Evolutionary conservation across 1,140 invertebrate genomes (phyloP).

Genomic region (Orussus abietinus): DNA sequence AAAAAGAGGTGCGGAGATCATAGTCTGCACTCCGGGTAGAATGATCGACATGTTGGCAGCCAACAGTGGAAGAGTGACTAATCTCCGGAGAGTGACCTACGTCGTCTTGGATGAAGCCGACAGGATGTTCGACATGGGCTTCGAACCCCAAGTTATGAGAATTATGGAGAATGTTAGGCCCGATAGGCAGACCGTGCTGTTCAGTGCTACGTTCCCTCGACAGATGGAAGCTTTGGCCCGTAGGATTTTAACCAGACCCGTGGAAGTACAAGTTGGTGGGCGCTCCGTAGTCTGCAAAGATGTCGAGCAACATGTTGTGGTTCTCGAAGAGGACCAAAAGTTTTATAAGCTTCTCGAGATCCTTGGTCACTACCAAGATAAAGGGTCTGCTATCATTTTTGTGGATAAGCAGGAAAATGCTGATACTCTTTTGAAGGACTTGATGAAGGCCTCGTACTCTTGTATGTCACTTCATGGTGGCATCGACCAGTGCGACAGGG

Average conservation of each 20-base stretch:
- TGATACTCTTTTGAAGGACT: conserved; percentile 88
- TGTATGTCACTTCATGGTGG: conserved; percentile 98
- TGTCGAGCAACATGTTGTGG: conserved; percentile 91
- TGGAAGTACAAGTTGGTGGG: conserved; percentile 98
- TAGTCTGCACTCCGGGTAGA: conserved; percentile 97
- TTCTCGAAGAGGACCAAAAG: conserved; percentile 95
- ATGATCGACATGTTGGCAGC: conserved; percentile 99
- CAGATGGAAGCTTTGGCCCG: conserved; percentile 98
- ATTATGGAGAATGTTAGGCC: conserved; percentile 97
- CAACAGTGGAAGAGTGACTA: conserved; percentile 96
- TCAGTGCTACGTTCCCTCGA: conserved; percentile 97
- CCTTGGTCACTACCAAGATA: conserved; percentile 88
- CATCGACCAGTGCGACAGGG: conserved; percentile 98
- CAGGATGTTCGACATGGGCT: conserved; percentile 99
- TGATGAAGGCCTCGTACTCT: conserved; percentile 94
- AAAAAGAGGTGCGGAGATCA: conserved; percentile 96
- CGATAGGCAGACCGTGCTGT: conserved; percentile 97
- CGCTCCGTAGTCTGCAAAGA: conserved; percentile 97
- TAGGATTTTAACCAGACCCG: conserved; percentile 88
- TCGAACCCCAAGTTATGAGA: conserved; percentile 97
- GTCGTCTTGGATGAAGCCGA: conserved; percentile 98
- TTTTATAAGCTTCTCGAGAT: conserved; percentile 97
- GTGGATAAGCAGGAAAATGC: conserved; percentile 99
- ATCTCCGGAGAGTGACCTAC: conserved; percentile 92
- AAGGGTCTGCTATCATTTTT: conserved; percentile 94